Evolutionary conservation across 1,140 invertebrate species (phyloP).

Genomic region (Lepidostoma basale): DNA sequence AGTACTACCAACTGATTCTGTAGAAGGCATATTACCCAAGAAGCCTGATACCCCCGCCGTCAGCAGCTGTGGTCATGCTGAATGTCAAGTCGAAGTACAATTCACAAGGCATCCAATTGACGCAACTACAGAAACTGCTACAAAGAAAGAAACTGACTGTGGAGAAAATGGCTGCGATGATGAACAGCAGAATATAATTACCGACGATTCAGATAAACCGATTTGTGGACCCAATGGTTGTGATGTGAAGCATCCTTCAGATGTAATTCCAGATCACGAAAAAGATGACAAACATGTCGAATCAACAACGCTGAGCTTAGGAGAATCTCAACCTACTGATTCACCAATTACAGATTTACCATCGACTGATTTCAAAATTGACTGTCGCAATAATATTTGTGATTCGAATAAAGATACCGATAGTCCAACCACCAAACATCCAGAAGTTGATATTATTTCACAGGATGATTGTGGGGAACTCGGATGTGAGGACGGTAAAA

Average conservation of each 20-base stretch:
- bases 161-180: constrained; percentile 37
- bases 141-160: constrained; percentile 22
- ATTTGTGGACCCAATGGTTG: constrained; percentile 33
- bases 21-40: constrained; percentile 33
- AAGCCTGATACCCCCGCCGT: constrained; percentile 20
- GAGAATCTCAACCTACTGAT: not conserved
- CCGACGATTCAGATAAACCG: constrained; percentile 32
- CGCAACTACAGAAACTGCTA: constrained; percentile 16
- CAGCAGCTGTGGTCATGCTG: constrained; percentile 23
- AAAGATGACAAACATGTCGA: not conserved
- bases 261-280: constrained; percentile 7
- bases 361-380: too few relatives aligned
- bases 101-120: constrained; percentile 29
- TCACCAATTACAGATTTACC: too few relatives aligned
- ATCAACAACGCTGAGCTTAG: not conserved
- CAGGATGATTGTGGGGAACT: too few relatives aligned
- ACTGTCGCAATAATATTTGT: too few relatives aligned
- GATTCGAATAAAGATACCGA: too few relatives aligned
- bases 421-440: too few relatives aligned
- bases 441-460: too few relatives aligned
- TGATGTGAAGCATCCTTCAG: not conserved
- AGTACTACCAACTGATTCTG: constrained; percentile 42
- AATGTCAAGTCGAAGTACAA: constrained; percentile 38
- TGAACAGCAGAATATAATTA: constrained; percentile 40
- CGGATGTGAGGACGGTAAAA: too few relatives aligned